phyloP scores from a whole-genome alignment of 2,797 vertebrate species.

The Mormyrops attenuatus region DNA sequence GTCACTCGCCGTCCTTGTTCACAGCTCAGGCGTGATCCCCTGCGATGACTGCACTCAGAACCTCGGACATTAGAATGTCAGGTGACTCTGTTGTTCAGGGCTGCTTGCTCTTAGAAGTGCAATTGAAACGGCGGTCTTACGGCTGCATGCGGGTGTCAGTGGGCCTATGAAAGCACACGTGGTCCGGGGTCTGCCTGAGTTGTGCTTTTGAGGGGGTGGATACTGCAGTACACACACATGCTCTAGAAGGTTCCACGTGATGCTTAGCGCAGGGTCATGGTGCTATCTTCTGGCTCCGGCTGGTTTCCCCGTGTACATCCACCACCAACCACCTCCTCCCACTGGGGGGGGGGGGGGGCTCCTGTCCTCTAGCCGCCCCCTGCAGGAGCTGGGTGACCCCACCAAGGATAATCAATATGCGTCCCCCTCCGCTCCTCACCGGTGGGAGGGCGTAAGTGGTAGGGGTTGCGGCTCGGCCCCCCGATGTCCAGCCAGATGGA shows the following conservation, averaged over 20 bases:
- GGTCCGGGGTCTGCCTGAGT: neutral
- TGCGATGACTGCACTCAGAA: neutral
- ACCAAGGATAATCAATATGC: neutral
- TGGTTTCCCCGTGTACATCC: neutral
- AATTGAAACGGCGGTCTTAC: neutral
- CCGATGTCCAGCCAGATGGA: neutral
- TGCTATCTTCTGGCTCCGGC: neutral
- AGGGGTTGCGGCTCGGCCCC: neutral
- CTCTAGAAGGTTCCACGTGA: neutral
- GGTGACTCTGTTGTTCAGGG: neutral
- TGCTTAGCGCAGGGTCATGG: neutral
- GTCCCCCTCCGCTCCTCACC: neutral
- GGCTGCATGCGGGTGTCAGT: neutral
- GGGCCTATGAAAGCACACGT: neutral
- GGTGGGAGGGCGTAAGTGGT: neutral
- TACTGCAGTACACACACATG: neutral
- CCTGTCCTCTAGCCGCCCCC: neutral
- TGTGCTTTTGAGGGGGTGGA: neutral
- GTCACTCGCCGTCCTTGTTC: neutral
- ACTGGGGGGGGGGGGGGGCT: neutral
- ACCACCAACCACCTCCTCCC: neutral
- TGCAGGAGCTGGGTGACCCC: neutral
- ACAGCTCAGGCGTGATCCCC: neutral
- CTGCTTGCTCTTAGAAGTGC: neutral
- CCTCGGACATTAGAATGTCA: neutral